A percentile compares a stretch with the other conserved stretches of the same genome.
Evolutionary conservation across 2,888 invertebrate genomes (phyloP).

Genomic region (Melanchra persicariae): DNA sequence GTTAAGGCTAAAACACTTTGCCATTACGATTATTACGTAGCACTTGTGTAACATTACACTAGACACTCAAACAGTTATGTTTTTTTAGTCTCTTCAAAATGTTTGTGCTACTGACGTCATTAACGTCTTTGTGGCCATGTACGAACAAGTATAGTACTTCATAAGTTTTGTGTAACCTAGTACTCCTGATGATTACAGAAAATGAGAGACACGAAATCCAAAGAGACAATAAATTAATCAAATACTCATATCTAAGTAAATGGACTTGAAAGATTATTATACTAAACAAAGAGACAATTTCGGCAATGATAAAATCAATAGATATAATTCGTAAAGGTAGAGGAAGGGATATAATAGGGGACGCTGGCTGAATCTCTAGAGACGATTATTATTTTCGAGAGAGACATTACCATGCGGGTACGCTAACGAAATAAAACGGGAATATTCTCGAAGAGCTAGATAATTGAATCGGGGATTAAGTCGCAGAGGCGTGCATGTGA

Average conservation of each 20-base stretch:
- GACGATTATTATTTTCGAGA: constrained; percentile 80
- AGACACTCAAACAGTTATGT: not conserved
- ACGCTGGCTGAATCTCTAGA: constrained; percentile 69
- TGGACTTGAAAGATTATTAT: constrained; percentile 24
- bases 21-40: not conserved
- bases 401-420: constrained; percentile 80
- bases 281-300: constrained; percentile 44
- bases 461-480: constrained; percentile 79
- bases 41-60: not conserved
- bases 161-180: not conserved
- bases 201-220: not conserved
- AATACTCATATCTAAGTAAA: constrained; percentile 15
- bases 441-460: constrained; percentile 74
- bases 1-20: not conserved
- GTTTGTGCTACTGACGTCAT: too few relatives aligned
- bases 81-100: not conserved
- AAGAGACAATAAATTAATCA: constrained; percentile 5
- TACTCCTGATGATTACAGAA: not conserved
- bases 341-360: constrained; percentile 71
- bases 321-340: constrained; percentile 65
- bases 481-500: constrained; percentile 72
- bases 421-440: constrained; percentile 78
- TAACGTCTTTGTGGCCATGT: not conserved
- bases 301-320: constrained; percentile 59
- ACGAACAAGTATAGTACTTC: not conserved